Base-by-base conservation (phyloP, 2,113 vertebrate species). In the Syngnathoides biaculeatus region DNA sequence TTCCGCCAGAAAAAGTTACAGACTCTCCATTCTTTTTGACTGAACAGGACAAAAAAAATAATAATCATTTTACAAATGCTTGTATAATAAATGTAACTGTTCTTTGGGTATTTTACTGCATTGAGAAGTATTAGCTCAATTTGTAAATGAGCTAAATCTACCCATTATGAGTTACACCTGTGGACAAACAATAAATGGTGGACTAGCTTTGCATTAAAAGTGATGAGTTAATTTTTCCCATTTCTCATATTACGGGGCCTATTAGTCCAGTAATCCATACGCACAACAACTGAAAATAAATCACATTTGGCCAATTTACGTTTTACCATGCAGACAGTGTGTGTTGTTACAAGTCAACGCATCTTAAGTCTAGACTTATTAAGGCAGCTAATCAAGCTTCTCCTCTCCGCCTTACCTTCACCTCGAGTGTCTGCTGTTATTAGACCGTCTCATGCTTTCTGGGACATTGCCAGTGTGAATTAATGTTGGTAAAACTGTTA, bases 301-400 rank as follows among this genome's bases (percentile, higher is more conserved):
- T 71, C 5, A 38, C 5, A 26, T 5, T 53, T 12, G 27, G 22
- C 38, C 11, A 8, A 57, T 79, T 64, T 50, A 42, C 63, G 53
- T 57, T 8, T 5, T 68, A 42, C n/a, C 53, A 61, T 43, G 35
- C 69, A 58, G 53, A 9, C 40, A 39, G 8, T 58, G 42, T 40
- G n/a, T 39, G 26, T 60, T 50, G 27, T 68, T 60, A 69, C 42
- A 38, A 61, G 38, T 55, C 61, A 59, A 22, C 22, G 35, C 38
- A 65, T 74, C 59, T 24, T 59, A 72, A 40, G 43, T 56, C 55
- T 40, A n/a, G 45, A 81, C 71, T 67, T 47, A 75, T 83, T 65
- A 64, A 71, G 65, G 65, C 38, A 68, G 27, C 75, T 76, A 73
- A 74, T 77, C 64, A 65, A n/a, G 69, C 64, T 55, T 58, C 66